phyloP scores from a whole-genome alignment of 92 coral and sea anemone genomes.

The Epizoanthus illoricatus region DNA sequence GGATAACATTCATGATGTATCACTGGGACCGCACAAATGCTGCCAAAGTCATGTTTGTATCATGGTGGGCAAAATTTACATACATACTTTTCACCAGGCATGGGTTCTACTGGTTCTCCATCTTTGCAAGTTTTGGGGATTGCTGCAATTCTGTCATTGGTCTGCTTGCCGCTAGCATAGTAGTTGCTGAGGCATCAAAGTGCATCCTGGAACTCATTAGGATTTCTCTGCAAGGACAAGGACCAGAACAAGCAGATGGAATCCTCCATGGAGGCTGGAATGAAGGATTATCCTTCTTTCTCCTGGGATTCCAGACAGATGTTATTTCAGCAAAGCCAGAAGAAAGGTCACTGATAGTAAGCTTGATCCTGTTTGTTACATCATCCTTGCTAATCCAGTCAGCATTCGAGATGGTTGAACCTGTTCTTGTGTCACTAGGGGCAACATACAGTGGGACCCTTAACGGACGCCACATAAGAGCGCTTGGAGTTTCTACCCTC shows the following conservation, averaged over 20 bases:
- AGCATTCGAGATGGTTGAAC: slow-evolving; percentile 76
- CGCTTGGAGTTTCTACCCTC: slow-evolving; percentile 57
- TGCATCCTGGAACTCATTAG: slow-evolving; percentile 49
- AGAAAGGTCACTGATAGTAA: slow-evolving; percentile 68
- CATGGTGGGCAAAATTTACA: slow-evolving; percentile 76
- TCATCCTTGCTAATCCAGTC: slow-evolving; percentile 81
- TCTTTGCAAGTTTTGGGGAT: slow-evolving; percentile 68
- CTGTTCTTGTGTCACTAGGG: slow-evolving; percentile 76
- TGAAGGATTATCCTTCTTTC: slow-evolving; percentile 77
- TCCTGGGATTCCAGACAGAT: slow-evolving; percentile 71
- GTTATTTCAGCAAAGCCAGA: slow-evolving; percentile 56
- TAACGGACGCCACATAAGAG: slow-evolving; percentile 58
- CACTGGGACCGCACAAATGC: slow-evolving; percentile 73
- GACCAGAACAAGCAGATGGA: slow-evolving; percentile 53
- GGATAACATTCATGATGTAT: slow-evolving; percentile 66
- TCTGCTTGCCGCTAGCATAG: slow-evolving; percentile 77
- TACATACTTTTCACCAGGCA: slow-evolving; percentile 8
- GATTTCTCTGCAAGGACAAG: slow-evolving; percentile 46
- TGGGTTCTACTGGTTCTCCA: slow-evolving; percentile 46
- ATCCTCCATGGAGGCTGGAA: slow-evolving; percentile 63
- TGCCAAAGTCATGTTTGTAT: slow-evolving; percentile 62
- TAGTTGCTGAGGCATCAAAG: slow-evolving; percentile 66
- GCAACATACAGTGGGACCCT: slow-evolving; percentile 75
- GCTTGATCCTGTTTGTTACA: slow-evolving; percentile 80
- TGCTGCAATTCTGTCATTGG: slow-evolving; percentile 65